Conservation (phyloP, 92 coral and sea anemone genomes). For the Palythoa grandiflora region DNA sequence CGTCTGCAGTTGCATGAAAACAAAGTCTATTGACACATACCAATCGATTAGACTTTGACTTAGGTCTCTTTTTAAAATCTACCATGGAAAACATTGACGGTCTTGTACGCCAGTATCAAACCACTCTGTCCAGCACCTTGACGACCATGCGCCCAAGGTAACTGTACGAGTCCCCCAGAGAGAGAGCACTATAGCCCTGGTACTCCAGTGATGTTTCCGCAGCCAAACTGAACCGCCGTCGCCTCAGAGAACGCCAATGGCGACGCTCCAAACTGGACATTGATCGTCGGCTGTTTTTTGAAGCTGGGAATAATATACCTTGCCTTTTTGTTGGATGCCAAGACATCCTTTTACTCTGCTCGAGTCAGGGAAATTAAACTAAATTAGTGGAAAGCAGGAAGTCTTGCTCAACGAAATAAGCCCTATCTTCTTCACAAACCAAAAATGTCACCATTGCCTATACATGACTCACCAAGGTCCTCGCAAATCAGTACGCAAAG, state of each 20-base stretch:
- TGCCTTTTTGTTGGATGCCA: neutral
- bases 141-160: neutral
- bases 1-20: too few species aligned
- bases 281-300: neutral
- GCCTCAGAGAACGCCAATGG: neutral
- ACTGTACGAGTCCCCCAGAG: neutral
- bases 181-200: constrained; percentile 1
- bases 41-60: neutral
- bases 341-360: neutral
- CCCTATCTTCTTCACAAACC: neutral
- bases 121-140: constrained; percentile 9
- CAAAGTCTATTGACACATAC: too few species aligned
- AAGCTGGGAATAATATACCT: neutral
- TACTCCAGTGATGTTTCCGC: neutral
- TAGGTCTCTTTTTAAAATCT: neutral
- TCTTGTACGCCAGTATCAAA: neutral
- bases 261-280: neutral
- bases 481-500: too few species aligned
- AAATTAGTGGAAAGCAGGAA: neutral
- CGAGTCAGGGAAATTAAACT: neutral
- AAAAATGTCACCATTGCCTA: neutral
- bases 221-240: too few species aligned
- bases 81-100: constrained; percentile 4
- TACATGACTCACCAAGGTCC: too few species aligned
- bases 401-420: neutral